Evolutionary conservation across 2,888 invertebrate genomes (phyloP), one percentile per base, ranked within the genome.

Genomic region (Dioctria linearis): DNA sequence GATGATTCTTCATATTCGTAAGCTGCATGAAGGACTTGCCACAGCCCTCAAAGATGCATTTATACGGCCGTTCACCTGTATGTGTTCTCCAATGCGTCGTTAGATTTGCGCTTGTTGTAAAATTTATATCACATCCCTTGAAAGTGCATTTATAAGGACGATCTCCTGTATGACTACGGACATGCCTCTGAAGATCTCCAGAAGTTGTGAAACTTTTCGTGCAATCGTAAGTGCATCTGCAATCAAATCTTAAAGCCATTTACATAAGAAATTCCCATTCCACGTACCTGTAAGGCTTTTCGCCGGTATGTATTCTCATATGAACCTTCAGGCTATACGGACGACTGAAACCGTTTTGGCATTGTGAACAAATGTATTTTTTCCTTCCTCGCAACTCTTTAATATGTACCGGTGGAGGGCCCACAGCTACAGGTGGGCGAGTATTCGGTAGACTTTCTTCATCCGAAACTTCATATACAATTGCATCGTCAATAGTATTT

Each of bases 1-100:
- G 37, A 39, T 63, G 63, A 63, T 63, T 63, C 63, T 63, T 63
- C 5, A 39, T 37, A 40, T 63, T 63, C 8, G 63, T 39, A n/a
- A 63, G 11, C 5, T 37, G 5, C 11, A 40, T 39, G 37, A 63
- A 63, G 2, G 63, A 37, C 13, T 63, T 63, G 5, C 2, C 5
- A 40, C 63, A 63, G 40, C 63, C 39, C 5, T 63, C 63, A 37
- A 63, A 6, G 3, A 3, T 11, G 11, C 63, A 63, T 9, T 39
- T 63, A 63, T 39, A 63, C 6, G 63, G 63, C 0, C 63, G 63
- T 6, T 63, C 63, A 8, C 63, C 63, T 9, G 63, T 9, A 8
- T 63, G 63, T 39, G 8, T 25, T 3, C 63, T 5, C 5, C 6
- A 37, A 4, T 63, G 63, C 6, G 37, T 63, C 3, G 4, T 39